Evolutionary conservation across 2,113 vertebrate species (phyloP).

Genomic region (Gymnogyps californianus): DNA sequence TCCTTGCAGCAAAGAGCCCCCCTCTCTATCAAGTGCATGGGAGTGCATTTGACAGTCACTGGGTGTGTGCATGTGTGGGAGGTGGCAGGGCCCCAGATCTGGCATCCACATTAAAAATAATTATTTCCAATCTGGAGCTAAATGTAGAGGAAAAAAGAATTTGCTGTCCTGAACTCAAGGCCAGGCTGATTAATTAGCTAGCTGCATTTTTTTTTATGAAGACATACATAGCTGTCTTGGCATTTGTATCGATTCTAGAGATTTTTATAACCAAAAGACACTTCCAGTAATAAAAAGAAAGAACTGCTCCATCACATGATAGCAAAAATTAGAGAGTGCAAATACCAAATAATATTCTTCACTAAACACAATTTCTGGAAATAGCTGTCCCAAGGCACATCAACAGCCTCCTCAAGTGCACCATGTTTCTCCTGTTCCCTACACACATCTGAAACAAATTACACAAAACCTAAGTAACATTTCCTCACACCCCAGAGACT

Average conservation of each 20-base stretch:
- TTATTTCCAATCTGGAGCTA: neutral
- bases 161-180: neutral
- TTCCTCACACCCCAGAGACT: neutral
- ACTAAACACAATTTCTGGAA: neutral
- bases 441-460: conserved; percentile 4
- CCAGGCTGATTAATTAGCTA: neutral
- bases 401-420: neutral
- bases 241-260: neutral
- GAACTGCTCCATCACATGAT: neutral
- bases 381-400: neutral
- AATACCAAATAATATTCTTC: neutral
- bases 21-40: neutral
- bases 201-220: neutral
- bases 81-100: neutral
- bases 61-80: neutral
- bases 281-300: neutral
- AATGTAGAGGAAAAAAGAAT: neutral
- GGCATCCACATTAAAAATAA: neutral
- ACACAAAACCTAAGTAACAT: neutral
- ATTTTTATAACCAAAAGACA: neutral
- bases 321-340: neutral
- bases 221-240: neutral
- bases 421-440: neutral
- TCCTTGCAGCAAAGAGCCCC: neutral
- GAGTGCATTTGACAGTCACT: neutral